Evolutionary conservation across 92 coral and sea anemone genomes (phyloP).

Genomic region (Porites lobata): DNA sequence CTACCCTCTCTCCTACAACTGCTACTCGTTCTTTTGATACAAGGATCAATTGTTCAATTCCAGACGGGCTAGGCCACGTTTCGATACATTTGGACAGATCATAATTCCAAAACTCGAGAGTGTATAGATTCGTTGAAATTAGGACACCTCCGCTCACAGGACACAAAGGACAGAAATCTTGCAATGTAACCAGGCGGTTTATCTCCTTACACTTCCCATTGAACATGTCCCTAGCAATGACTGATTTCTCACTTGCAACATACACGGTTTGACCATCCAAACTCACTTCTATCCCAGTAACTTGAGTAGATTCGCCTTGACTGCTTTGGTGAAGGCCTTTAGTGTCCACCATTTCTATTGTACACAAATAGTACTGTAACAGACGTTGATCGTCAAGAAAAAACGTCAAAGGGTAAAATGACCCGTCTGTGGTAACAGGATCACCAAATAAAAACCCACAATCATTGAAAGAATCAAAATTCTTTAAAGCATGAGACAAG

Average conservation of each 20-base stretch:
- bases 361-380: background rate
- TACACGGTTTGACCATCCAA: slow-evolving; percentile 15
- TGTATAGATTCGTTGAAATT: background rate
- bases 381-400: background rate
- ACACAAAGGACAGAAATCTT: background rate
- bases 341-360: background rate
- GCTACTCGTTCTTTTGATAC: slow-evolving; percentile 28
- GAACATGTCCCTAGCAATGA: background rate
- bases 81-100: slow-evolving; percentile 23
- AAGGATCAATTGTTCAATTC: background rate
- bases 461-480: background rate
- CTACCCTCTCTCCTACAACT: background rate
- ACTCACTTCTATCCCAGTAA: background rate
- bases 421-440: background rate
- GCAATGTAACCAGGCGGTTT: background rate
- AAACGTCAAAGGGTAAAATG: background rate
- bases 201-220: slow-evolving; percentile 7
- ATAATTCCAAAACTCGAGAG: slow-evolving; percentile 16
- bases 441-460: slow-evolving; percentile 14
- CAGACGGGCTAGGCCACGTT: background rate
- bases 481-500: background rate
- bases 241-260: background rate
- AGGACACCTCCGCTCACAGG: slow-evolving; percentile 40
- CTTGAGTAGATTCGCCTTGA: background rate
- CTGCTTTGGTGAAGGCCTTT: background rate